Percentiles rank a stretch among this genome's conserved stretches.
phyloP scores from a whole-genome alignment of 2,113 vertebrate genomes.

The Cyrtonyx montezumae region DNA sequence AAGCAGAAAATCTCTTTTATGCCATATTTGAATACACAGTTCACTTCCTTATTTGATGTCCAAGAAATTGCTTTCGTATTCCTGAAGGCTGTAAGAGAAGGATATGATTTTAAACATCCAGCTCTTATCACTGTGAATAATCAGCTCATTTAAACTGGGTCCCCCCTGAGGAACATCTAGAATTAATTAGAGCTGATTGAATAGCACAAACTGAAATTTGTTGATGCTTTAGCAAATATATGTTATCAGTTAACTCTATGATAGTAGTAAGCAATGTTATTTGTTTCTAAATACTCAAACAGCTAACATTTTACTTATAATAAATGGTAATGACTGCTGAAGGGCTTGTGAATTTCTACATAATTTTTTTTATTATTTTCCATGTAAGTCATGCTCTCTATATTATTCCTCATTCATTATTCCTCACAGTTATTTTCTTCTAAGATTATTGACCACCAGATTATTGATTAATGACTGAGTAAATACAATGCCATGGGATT shows the following conservation, averaged over 20 bases:
- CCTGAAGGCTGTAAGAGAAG: not conserved
- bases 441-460: not conserved
- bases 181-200: slow-evolving; percentile 55
- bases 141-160: not conserved
- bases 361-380: slow-evolving; percentile 29
- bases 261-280: not conserved
- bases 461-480: not conserved
- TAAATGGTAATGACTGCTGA: slow-evolving; percentile 22
- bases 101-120: not conserved
- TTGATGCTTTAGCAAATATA: slow-evolving; percentile 10
- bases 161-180: slow-evolving; percentile 35
- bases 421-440: slow-evolving; percentile 10
- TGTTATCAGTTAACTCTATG: slow-evolving; percentile 6
- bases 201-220: slow-evolving; percentile 2
- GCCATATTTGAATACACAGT: not conserved
- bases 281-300: slow-evolving; percentile 45
- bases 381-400: not conserved
- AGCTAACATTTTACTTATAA: slow-evolving; percentile 12
- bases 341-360: slow-evolving; percentile 4
- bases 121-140: slow-evolving; percentile 17
- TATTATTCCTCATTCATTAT: slow-evolving; percentile 17
- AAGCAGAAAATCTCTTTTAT: not conserved
- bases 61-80: not conserved
- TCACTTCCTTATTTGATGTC: not conserved
- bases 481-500: slow-evolving; percentile 1